These are phyloP conservation scores for Fistularia tabacaria DNA, from an alignment of 2,797 vertebrate genomes.

Conservation along the genomic window DNA sequence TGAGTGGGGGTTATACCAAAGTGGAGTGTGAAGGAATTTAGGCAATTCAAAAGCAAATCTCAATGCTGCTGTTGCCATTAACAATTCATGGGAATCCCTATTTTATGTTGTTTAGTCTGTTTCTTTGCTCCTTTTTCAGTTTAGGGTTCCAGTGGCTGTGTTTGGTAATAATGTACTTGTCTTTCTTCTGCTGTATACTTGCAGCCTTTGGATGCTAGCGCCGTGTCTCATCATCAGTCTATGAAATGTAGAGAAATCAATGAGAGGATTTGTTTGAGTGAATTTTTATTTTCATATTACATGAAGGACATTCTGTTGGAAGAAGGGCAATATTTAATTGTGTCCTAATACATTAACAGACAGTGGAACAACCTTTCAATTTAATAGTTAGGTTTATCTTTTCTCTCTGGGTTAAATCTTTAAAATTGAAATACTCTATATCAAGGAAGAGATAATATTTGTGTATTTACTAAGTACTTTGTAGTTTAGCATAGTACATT, in stretches of 20 bases:
- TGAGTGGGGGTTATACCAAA: constrained; percentile 27
- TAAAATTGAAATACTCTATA: background rate
- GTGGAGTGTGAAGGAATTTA: constrained; percentile 58
- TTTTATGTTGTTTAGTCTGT: no score
- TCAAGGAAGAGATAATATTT: background rate
- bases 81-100: no score
- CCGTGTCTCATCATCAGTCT: constrained; percentile 41
- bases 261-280: constrained; percentile 35
- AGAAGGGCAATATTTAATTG: no score
- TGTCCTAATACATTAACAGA: no score
- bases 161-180: constrained; percentile 27
- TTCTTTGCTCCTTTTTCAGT: background rate
- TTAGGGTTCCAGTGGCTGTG: constrained; percentile 13
- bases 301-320: constrained; percentile 25
- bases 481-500: no score
- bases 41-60: constrained; percentile 49
- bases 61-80: constrained; percentile 28
- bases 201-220: constrained; percentile 72
- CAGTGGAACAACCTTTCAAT: no score
- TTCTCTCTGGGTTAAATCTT: background rate
- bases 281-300: constrained; percentile 33
- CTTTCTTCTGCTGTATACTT: constrained; percentile 23
- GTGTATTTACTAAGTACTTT: background rate
- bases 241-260: constrained; percentile 39
- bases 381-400: constrained; percentile 20